Evolutionary conservation across 2,888 invertebrate genomes (phyloP), one percentile per base, ranked within the genome.

Genomic region (Epistrophella euchroma): DNA sequence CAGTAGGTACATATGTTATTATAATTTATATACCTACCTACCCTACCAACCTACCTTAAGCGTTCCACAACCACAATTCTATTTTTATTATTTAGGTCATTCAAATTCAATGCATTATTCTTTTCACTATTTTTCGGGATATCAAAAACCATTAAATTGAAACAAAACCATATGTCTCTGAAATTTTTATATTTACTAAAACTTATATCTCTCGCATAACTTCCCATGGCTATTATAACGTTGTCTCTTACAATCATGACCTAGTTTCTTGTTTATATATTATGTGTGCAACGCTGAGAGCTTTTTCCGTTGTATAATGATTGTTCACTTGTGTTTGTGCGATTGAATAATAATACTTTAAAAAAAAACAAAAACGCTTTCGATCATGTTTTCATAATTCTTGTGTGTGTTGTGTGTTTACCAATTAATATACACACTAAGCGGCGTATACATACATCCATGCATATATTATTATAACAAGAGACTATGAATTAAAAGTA

Each of bases 181-280:
- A 52, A 25, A 6, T 60, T 81, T 70, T 40, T 45, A 50, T 76
- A 76, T 71, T 68, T 68, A 79, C 43, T 83, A 78, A 66, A 73
- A 56, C 64, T 76, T 78, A 89, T 90, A 89, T 92, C 92, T 91
- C 92, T 91, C 92, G 89, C 90, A 92, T 90, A 90, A 90, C 90
- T 92, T 88, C 89, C 89, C 89, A 90, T 90, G 89, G 89, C 88
- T 88, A 74, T 71, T 88, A 90, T 91, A 90, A 90, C 89, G 90
- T 90, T 90, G 90, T 92, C 92, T 92, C 92, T 91, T 92, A 90
- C 92, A 91, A 91, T 92, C 92, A 91, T 92, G 92, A 92, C 92
- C 92, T 92, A 92, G 92, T 92, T 92, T 92, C 90, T 90, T 88
- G 78, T 89, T 87, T 82, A 77, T 86, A 71, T 86, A 73, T 82